Evolutionary conservation across 2,113 vertebrate genomes (phyloP), one percentile per base, ranked within the genome.

Genomic region (Acrocephalus arundinaceus): DNA sequence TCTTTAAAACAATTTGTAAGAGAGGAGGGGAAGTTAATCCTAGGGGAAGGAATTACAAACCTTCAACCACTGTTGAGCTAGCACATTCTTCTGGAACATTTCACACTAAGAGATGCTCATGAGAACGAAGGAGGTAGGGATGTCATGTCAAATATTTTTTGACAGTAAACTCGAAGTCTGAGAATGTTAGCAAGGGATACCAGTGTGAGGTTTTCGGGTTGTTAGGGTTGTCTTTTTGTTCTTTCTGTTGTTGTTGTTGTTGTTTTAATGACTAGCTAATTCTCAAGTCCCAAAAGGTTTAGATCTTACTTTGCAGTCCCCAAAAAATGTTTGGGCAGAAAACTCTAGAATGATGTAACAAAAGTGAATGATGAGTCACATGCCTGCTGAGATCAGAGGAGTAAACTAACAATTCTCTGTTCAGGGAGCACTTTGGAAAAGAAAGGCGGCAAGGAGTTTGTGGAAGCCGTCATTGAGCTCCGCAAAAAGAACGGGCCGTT

Each of bases 401-500:
- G 41, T 97, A 97, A 95, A 97, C 39, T 92, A 59, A 31, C 23
- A n/a, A 65, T 46, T 97, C 86, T 97, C 97, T 97, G 90, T 96
- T 75, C 97, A 99, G 99, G 99, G 63, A 98, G 96, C 76, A 99
- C 99, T 82, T 98, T 99, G 98, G 99, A 99, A 96, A 99, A 99
- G 97, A 99, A 99, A 74, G 99, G 99, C 11, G 99, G 99, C 87
- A 99, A 99, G 98, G 99, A 99, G 93, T 99, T 99, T 95, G 97
- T 97, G 65, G 99, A 99, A 31, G 99, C 99, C 9, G 97, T 99
- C 84, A 96, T 98, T 94, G 99, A 99, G 96, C 98, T 99, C 76
- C 99, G 98, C 95, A 99, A 99, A 98, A 99, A 99, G 95, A 99
- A 99, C 9, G 99, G 99, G 30, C 99, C 99, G 3, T 97, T 99